Conservation (phyloP, 2,797 vertebrate genomes). For the Melopsittacus undulatus region DNA sequence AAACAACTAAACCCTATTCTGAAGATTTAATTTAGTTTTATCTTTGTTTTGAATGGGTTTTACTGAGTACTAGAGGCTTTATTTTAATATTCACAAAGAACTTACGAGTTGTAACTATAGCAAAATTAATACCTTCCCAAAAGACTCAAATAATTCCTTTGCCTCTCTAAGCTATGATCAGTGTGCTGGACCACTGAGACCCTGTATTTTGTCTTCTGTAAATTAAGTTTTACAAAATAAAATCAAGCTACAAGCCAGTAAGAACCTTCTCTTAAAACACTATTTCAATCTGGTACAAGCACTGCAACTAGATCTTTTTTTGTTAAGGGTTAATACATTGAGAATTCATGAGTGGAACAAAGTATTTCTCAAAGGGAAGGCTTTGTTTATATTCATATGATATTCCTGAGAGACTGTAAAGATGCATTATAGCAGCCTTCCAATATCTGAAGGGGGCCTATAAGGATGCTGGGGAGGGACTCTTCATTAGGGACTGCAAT, state of each 20-base stretch:
- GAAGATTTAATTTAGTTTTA: neutral
- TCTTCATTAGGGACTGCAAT: neutral
- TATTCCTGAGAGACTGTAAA: constrained; percentile 4
- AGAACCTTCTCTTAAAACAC: neutral
- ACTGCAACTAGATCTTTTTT: neutral
- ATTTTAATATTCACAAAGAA: neutral
- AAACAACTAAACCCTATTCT: neutral
- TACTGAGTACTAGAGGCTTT: neutral
- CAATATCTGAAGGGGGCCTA: neutral
- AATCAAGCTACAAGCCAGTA: neutral
- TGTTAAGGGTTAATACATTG: neutral
- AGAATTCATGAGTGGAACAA: neutral
- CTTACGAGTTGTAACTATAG: neutral
- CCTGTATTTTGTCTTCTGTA: neutral
- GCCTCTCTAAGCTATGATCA: neutral
- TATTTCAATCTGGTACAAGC: neutral
- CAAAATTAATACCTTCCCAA: neutral
- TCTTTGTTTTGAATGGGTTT: neutral
- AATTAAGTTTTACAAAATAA: neutral
- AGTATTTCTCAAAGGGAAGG: neutral
- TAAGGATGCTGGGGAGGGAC: neutral
- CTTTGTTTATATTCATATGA: constrained; percentile 3
- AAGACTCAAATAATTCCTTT: neutral
- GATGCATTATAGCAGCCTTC: neutral
- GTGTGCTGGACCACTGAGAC: neutral